Evolutionary conservation across 2,888 invertebrate genomes (phyloP).

Genomic region (Glyphotaelius pellucidus): DNA sequence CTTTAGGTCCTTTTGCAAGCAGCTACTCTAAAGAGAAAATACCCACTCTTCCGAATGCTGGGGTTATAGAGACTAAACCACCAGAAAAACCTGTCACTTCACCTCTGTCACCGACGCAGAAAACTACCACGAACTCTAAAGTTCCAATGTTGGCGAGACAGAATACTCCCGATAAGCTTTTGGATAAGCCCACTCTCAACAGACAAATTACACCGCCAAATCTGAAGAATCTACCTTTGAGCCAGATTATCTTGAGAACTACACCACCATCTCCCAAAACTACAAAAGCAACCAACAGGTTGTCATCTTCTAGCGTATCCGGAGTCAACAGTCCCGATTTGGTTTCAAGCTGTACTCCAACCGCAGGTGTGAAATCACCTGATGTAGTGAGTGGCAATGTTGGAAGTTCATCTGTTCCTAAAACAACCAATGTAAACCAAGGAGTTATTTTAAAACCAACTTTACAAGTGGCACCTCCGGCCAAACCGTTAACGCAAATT

Average conservation of each 20-base stretch:
- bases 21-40: constrained; percentile 64
- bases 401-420: constrained; percentile 68
- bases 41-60: constrained; percentile 69
- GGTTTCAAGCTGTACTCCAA: constrained; percentile 82
- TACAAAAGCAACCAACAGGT: constrained; percentile 70
- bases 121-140: constrained; percentile 72
- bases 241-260: constrained; percentile 67
- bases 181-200: constrained; percentile 69
- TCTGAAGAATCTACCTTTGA: constrained; percentile 64
- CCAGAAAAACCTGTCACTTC: constrained; percentile 48
- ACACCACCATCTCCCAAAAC: constrained; percentile 74
- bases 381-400: constrained; percentile 78
- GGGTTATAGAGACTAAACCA: constrained; percentile 66
- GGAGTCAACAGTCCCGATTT: constrained; percentile 83
- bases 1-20: constrained; percentile 67
- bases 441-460: constrained; percentile 68
- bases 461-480: constrained; percentile 72
- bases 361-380: constrained; percentile 78
- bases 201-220: constrained; percentile 72
- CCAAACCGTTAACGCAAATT: constrained; percentile 75
- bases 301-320: constrained; percentile 33
- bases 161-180: constrained; percentile 70
- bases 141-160: constrained; percentile 75
- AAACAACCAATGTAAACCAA: constrained; percentile 69
- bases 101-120: constrained; percentile 66